phyloP scores from a whole-genome alignment of 2,888 invertebrate species.

The Ceramica pisi region DNA sequence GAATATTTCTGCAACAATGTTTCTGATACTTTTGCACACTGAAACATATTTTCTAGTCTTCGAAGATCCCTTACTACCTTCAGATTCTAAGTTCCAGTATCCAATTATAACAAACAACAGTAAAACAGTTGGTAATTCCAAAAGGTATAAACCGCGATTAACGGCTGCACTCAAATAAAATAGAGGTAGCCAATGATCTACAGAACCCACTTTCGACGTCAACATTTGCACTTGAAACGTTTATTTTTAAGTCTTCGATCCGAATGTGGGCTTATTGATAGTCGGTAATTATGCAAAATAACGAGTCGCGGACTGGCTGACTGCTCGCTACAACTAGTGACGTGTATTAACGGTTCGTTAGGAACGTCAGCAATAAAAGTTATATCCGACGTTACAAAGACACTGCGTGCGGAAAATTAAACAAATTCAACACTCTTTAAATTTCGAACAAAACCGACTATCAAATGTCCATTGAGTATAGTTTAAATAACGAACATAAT shows the following conservation, averaged over 20 bases:
- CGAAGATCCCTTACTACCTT: slow-evolving; percentile 16
- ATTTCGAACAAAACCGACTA: slow-evolving; percentile 19
- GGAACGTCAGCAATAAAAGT: slow-evolving; percentile 65
- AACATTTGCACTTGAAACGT: slow-evolving; percentile 62
- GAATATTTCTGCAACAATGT: slow-evolving; percentile 2
- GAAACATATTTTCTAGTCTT: slow-evolving; percentile 7
- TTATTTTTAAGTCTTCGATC: slow-evolving; percentile 71
- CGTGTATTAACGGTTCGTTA: slow-evolving; percentile 79
- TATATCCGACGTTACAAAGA: slow-evolving; percentile 66
- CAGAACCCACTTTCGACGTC: slow-evolving; percentile 51
- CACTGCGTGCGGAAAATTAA: slow-evolving; percentile 69
- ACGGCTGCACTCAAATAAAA: slow-evolving; percentile 41
- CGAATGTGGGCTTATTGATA: slow-evolving; percentile 83
- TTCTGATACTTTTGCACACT: not conserved
- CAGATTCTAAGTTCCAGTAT: slow-evolving; percentile 21
- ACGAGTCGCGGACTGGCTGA: slow-evolving; percentile 72
- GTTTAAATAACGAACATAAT: slow-evolving; percentile 24
- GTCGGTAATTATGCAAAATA: slow-evolving; percentile 87
- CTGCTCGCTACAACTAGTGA: slow-evolving; percentile 79
- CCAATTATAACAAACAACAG: slow-evolving; percentile 41
- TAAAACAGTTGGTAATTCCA: slow-evolving; percentile 45
- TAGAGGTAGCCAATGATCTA: slow-evolving; percentile 26
- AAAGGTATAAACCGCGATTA: slow-evolving; percentile 46
- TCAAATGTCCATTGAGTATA: slow-evolving; percentile 25
- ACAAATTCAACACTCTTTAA: slow-evolving; percentile 50